Base-by-base conservation (phyloP, 1,140 invertebrate species). In the Ectropis grisescens region DNA sequence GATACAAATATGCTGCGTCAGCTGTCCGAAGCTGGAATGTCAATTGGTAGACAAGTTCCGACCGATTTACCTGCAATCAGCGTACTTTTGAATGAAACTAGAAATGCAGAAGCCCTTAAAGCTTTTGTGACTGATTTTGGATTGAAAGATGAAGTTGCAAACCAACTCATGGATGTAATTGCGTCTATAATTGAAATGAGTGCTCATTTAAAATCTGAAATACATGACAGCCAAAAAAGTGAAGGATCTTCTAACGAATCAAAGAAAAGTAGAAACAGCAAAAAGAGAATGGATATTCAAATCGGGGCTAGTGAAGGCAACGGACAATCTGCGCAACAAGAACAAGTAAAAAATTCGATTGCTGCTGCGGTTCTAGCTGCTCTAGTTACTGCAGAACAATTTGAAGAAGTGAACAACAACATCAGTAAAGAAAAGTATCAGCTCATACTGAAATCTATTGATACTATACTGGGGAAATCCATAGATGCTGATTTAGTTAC, bases 11-110 rank as follows among this genome's bases (percentile, higher is more conserved):
- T 90, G 84, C 53, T 91, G 12, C 80, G 85, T 59, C 88, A 90
- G 48, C 61, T 91, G 13, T 89, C 89, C 1, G 86, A 89, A 68
- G 89, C 88, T 25, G 89, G 89, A 26, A 86, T 90, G 83, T 87
- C 87, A 1, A 83, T 90, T 23, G 89, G 88, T n/a, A 76, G 87
- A 40, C 87, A 90, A 66, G 83, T 87, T 1, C 81, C 85, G 1
- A 76, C 84, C 1, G 85, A 87, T 53, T 57, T 90, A 37, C 88
- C 88, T 1, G 80, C 82, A 2, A 88, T 90, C 1, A 86, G 87
- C 54, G 82, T 89, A 9, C 80, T 88, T 31, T 60, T 88, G 10
- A 86, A 88, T 58, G 79, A 86, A 27, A 87, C 84, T 19, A 70
- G 54, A 60, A 83, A 83, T 49, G 67, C 58, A 2, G 74, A 83